Evolutionary conservation across 1,140 invertebrate species (phyloP).

Genomic region (Drosophila lini): DNA sequence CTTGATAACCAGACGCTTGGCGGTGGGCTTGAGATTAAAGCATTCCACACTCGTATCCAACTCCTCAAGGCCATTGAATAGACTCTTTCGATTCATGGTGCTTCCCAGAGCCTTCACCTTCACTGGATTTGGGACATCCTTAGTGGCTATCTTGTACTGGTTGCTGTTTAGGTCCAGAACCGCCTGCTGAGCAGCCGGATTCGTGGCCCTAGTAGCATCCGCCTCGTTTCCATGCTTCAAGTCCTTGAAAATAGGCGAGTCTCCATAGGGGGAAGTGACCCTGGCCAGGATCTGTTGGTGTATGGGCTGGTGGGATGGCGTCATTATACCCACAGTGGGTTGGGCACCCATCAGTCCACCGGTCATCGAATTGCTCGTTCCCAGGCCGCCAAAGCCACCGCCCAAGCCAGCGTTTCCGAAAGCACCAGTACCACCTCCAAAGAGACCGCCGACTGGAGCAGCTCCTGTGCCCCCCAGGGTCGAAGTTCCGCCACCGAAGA

Average conservation of each 20-base stretch:
- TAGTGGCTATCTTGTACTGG: conserved; percentile 87
- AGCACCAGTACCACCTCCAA: conserved; percentile 79
- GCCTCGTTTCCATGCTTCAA: conserved; percentile 86
- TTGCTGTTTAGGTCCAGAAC: conserved; percentile 85
- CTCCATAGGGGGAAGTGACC: conserved; percentile 91
- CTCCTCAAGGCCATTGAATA: conserved; percentile 90
- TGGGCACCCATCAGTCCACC: conserved; percentile 53
- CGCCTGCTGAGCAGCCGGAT: conserved; percentile 88
- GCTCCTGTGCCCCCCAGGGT: conserved; percentile 50
- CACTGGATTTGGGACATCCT: conserved; percentile 86
- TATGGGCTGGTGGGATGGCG: conserved; percentile 82
- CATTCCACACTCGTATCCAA: conserved; percentile 88
- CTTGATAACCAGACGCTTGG: conserved; percentile 87
- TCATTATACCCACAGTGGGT: conserved; percentile 34
- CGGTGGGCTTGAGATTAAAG: conserved; percentile 87
- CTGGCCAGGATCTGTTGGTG: conserved; percentile 89
- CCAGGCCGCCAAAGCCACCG: conserved; percentile 49
- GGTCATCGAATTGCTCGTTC: conserved; percentile 38
- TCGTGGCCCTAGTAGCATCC: conserved; percentile 91
- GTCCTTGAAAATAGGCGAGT: conserved; percentile 91
- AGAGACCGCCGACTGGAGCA: conserved; percentile 74
- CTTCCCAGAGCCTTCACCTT: conserved; percentile 87
- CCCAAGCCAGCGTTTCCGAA: conserved; percentile 58
- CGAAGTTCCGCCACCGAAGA: conserved; percentile 82
- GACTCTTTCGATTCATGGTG: conserved; percentile 87